Evolutionary conservation across 2,797 vertebrate species (phyloP).

Genomic region (Phrynocephalus guinanensis): DNA sequence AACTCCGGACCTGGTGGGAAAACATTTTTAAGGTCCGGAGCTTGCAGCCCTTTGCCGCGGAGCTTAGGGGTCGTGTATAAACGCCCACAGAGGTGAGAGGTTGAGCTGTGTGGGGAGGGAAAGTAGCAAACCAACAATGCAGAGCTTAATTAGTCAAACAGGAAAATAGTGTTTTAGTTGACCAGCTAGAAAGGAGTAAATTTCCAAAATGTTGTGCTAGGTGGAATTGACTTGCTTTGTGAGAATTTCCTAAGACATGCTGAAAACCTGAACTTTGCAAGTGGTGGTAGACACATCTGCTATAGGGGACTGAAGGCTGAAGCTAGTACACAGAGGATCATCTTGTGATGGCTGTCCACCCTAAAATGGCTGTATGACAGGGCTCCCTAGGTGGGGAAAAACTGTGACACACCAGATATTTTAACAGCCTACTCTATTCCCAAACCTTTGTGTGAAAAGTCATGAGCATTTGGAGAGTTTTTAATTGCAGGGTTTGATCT

Average conservation of each 20-base stretch:
- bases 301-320: not conserved
- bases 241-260: slow-evolving; percentile 7
- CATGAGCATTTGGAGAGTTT: not conserved
- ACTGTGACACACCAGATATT: not conserved
- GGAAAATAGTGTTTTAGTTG: slow-evolving; percentile 1
- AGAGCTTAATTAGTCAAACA: not conserved
- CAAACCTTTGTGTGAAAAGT: not conserved
- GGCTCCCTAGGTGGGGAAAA: not conserved
- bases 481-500: slow-evolving; percentile 9
- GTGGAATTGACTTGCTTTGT: slow-evolving; percentile 10
- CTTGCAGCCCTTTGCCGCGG: no score
- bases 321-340: not conserved
- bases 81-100: not conserved
- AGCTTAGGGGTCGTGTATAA: no score
- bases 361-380: not conserved
- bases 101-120: not conserved
- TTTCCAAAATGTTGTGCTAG: slow-evolving; percentile 6
- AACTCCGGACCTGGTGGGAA: no score
- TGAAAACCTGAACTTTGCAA: slow-evolving; percentile 7
- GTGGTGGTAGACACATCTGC: not conserved
- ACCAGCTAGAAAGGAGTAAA: not conserved
- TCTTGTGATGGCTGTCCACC: not conserved
- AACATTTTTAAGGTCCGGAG: no score
- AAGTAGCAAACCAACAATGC: not conserved
- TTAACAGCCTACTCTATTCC: not conserved